phyloP scores from a whole-genome alignment of 53 echinoderm and acorn worm genomes.

The Actinopyga echinites region DNA sequence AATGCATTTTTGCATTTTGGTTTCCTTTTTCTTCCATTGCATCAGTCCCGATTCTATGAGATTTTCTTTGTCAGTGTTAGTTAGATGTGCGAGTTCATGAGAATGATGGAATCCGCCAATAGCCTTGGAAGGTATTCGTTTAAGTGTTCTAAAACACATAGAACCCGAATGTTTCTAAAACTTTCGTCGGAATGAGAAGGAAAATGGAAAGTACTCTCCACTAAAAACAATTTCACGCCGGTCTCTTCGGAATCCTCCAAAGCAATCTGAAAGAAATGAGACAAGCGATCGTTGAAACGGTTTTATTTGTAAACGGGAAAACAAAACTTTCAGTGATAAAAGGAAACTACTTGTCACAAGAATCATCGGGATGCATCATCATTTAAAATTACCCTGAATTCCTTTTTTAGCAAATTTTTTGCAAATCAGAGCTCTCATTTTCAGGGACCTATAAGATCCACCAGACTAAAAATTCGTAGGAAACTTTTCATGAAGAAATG shows the following conservation, averaged over 20 bases:
- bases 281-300: too few relatives aligned
- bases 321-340: too few relatives aligned
- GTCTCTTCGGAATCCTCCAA: not conserved
- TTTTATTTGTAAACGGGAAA: too few relatives aligned
- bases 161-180: constrained; percentile 26
- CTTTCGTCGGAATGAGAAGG: not conserved
- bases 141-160: constrained; percentile 21
- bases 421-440: too few relatives aligned
- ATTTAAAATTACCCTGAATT: too few relatives aligned
- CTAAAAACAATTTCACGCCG: not conserved
- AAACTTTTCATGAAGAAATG: too few relatives aligned
- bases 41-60: constrained; percentile 13
- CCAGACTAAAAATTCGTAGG: too few relatives aligned
- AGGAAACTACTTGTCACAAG: too few relatives aligned
- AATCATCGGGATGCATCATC: too few relatives aligned
- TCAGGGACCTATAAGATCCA: too few relatives aligned
- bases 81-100: not conserved
- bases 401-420: too few relatives aligned
- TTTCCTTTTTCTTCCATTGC: constrained; percentile 6
- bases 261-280: not conserved
- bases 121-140: constrained; percentile 10
- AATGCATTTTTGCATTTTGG: too few relatives aligned
- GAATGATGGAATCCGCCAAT: not conserved
- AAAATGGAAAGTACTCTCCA: not conserved
- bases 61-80: not conserved